A percentile compares a stretch with the other conserved stretches of the same genome.
Conservation (phyloP, 2,797 vertebrate genomes). For the Danio aesculapii region DNA sequence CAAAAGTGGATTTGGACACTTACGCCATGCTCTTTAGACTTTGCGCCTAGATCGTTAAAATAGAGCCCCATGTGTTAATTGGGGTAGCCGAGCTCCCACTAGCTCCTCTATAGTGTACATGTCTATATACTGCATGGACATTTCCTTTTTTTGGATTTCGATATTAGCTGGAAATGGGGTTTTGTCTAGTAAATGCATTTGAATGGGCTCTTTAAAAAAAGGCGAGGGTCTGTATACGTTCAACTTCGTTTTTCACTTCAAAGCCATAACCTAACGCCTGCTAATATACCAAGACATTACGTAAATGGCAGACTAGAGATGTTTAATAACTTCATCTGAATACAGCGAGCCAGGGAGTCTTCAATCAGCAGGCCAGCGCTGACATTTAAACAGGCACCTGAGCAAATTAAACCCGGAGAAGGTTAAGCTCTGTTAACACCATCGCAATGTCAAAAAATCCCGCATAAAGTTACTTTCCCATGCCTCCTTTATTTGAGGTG, state of each 20-base stretch:
- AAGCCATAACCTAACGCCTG: slow-evolving; percentile 39
- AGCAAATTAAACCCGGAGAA: slow-evolving; percentile 58
- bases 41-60: no score
- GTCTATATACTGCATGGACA: neutral
- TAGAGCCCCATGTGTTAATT: no score
- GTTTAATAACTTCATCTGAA: slow-evolving; percentile 58
- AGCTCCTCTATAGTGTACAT: no score
- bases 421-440: slow-evolving; percentile 59
- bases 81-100: no score
- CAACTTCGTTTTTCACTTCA: slow-evolving; percentile 20
- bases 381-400: slow-evolving; percentile 62
- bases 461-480: slow-evolving; percentile 47
- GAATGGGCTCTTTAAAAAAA: neutral
- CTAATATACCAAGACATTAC: slow-evolving; percentile 51
- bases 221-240: neutral
- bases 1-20: no score
- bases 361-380: slow-evolving; percentile 47
- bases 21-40: no score
- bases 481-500: slow-evolving; percentile 36
- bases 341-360: slow-evolving; percentile 39
- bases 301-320: slow-evolving; percentile 46
- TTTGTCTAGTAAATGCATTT: neutral
- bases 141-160: neutral
- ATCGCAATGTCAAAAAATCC: slow-evolving; percentile 47
- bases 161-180: neutral